Conservation (phyloP, 2,797 vertebrate species). For the Coendou prehensilis region DNA sequence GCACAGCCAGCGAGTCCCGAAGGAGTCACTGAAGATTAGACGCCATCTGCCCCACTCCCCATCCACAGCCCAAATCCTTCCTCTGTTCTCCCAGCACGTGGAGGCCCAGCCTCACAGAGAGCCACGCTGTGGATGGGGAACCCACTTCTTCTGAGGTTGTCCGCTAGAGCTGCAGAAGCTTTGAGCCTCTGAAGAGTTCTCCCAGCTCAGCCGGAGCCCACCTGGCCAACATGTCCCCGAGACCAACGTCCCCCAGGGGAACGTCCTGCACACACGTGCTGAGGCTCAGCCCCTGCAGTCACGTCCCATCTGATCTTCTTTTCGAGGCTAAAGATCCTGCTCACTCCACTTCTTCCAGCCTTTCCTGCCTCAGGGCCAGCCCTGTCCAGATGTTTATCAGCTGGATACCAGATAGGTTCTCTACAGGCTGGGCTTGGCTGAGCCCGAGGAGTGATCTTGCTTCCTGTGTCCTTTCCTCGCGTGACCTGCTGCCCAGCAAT, state of each 20-base stretch:
- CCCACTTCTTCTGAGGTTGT: background rate
- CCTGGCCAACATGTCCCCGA: background rate
- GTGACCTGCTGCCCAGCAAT: fast-evolving
- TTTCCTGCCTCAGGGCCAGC: fast-evolving
- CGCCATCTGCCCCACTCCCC: too few species aligned
- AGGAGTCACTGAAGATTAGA: background rate
- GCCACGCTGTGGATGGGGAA: background rate
- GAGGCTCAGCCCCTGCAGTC: too few species aligned
- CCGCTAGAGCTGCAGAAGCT: fast-evolving
- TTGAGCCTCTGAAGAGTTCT: fast-evolving
- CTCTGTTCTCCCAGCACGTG: background rate
- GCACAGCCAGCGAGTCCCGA: background rate
- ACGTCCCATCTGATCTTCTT: fast-evolving
- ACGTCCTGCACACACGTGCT: fast-evolving
- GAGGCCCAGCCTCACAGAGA: fast-evolving
- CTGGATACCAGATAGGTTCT: fast-evolving
- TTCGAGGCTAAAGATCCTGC: background rate
- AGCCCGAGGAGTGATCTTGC: fast-evolving
- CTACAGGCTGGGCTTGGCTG: background rate
- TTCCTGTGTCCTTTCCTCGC: background rate
- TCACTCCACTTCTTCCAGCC: background rate
- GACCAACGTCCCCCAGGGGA: background rate
- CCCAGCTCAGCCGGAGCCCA: background rate
- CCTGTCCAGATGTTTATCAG: fast-evolving
- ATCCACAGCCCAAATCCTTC: background rate